phyloP scores from a whole-genome alignment of 37 sponge, comb jelly and placozoan species.

The Halichondria panicea region DNA sequence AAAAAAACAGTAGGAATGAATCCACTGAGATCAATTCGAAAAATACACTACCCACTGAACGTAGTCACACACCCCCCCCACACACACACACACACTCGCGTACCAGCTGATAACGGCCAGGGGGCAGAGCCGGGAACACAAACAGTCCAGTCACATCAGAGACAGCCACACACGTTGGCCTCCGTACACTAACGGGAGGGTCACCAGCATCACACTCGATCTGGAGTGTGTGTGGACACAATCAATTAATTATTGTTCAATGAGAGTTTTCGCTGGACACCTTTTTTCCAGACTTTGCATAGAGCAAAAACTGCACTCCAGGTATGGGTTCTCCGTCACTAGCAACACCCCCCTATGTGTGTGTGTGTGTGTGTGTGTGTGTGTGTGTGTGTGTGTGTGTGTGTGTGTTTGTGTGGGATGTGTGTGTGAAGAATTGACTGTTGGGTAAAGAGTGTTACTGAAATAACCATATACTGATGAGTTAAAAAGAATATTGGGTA shows the following conservation, averaged over 20 bases:
- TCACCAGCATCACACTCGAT: not conserved
- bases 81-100: no score
- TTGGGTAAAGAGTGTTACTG: no score
- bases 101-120: conserved; percentile 70
- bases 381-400: no score
- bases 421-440: no score
- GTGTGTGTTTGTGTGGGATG: no score
- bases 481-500: not conserved
- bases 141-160: conserved; percentile 66
- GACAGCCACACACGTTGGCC: conserved; percentile 31
- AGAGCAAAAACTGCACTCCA: conserved; percentile 59
- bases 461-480: no score
- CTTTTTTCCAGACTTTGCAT: not conserved
- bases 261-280: not conserved
- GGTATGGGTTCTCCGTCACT: conserved; percentile 56
- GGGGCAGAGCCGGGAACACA: conserved; percentile 63
- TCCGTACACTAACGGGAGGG: no score
- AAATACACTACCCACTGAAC: no score
- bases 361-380: no score
- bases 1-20: no score
- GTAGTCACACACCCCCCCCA: not conserved
- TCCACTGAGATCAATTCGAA: no score
- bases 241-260: not conserved
- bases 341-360: conserved; percentile 54
- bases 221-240: not conserved